Evolutionary conservation across 2,888 invertebrate species (phyloP), one percentile per base, ranked within the genome.

Genomic region (Andrena chrysosceles): DNA sequence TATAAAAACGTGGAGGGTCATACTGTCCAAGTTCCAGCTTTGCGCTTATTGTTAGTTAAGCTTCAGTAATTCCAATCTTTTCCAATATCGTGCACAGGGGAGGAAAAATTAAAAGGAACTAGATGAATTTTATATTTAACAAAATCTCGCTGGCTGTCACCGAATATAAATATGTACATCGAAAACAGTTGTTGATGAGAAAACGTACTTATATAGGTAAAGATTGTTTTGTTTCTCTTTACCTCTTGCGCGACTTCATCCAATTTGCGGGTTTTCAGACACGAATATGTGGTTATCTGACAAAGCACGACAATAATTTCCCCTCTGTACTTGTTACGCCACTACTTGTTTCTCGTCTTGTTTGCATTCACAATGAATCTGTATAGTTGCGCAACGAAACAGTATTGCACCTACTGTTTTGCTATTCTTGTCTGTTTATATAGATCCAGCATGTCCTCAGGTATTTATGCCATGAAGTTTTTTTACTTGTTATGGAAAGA

Each of bases 401-500:
- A 31, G 26, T 16, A 13, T 7, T 29, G 20, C 29, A 66, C 10
- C 23, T 20, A 16, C 20, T 16, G 20, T 62, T 67, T 54, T 60
- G 35, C 63, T 80, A 63, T 35, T 72, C 48, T n/a, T 31, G 56
- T 72, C 81, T 81, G 56, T 63, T 63, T 59, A 72, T 42, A 42
- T 42, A 26, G n/a, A 35, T 59, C 16, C 20, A 16, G 31, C 42
- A 31, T 69, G 42, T 63, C 42, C 33, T 5, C 52, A 10, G 8
- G n/a, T 35, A 63, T 67, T 63, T 33, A 48, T 49, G n/a, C 33
- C 33, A 63, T 26, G 54, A 62, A 71, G 42, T 66, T 81, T 49
- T 66, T 33, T 23, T 52, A 13, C 23, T 62, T 1, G 63, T 42
- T 2, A 4, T 42, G 26, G 3, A 69, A 62, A 62, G 8, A 13